These are phyloP conservation scores for Anguilla japonica DNA, from an alignment of 2,113 vertebrate genomes.

Conservation along the genomic window DNA sequence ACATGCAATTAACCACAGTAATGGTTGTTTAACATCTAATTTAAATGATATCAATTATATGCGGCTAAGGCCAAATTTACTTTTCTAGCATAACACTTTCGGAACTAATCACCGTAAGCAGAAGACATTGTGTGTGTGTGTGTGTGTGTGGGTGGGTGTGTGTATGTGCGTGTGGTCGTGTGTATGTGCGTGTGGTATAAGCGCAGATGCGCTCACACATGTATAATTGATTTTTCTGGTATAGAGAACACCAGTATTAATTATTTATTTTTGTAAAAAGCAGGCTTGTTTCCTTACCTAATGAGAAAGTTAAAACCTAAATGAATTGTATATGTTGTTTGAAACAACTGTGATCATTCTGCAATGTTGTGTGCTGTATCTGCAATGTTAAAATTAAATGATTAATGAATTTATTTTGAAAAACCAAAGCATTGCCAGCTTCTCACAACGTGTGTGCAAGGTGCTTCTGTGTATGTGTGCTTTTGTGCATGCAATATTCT, in stretches of 20 bases:
- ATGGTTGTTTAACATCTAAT: slow-evolving; percentile 82
- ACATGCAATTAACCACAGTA: slow-evolving; percentile 70
- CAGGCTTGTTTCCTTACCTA: too few species aligned
- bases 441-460: not conserved
- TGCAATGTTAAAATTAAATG: too few species aligned
- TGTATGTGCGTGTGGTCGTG: not conserved
- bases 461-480: slow-evolving; percentile 33
- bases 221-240: too few species aligned
- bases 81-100: slow-evolving; percentile 60
- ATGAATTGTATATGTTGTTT: too few species aligned
- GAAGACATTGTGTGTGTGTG: slow-evolving; percentile 11
- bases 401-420: too few species aligned
- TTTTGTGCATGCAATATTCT: not conserved
- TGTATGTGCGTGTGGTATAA: slow-evolving; percentile 1
- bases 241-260: too few species aligned
- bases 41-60: slow-evolving; percentile 72
- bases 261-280: too few species aligned
- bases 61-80: slow-evolving; percentile 58
- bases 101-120: slow-evolving; percentile 64
- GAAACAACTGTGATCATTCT: too few species aligned
- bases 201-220: too few species aligned
- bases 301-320: too few species aligned
- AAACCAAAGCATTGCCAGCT: too few species aligned
- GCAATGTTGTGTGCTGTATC: too few species aligned
- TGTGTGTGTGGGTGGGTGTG: slow-evolving; percentile 23